A percentile compares a stretch with the other conserved stretches of the same genome.
These are phyloP conservation scores for Paramisgurnus dabryanus DNA, from an alignment of 2,113 vertebrate species.

Conservation along the genomic window DNA sequence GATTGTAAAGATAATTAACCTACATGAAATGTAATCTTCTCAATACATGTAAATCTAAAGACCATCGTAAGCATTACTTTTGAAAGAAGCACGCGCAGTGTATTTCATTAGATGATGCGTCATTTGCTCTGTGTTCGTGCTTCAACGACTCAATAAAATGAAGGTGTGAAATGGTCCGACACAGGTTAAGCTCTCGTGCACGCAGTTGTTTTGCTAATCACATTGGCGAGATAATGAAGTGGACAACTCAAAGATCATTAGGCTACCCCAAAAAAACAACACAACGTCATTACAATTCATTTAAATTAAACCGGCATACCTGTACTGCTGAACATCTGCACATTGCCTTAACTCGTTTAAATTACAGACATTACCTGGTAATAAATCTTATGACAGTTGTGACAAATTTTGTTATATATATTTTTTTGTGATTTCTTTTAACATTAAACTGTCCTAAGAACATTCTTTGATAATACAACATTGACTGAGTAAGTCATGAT, in stretches of 20 bases:
- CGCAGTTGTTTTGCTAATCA: slow-evolving; percentile 66
- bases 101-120: neutral
- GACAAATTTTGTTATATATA: too few species aligned
- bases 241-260: slow-evolving; percentile 26
- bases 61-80: too few species aligned
- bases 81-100: neutral
- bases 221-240: slow-evolving; percentile 28
- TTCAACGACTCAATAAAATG: slow-evolving; percentile 25
- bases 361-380: neutral
- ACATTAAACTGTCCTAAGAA: too few species aligned
- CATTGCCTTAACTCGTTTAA: neutral
- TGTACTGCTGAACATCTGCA: neutral
- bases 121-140: neutral
- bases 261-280: slow-evolving; percentile 16
- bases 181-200: slow-evolving; percentile 59
- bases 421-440: too few species aligned
- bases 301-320: too few species aligned
- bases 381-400: too few species aligned
- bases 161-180: slow-evolving; percentile 59
- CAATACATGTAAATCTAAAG: too few species aligned
- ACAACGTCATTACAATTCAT: neutral
- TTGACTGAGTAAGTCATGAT: too few species aligned
- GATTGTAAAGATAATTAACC: too few species aligned
- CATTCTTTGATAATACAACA: too few species aligned
- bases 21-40: too few species aligned